These are phyloP conservation scores for Scomber japonicus DNA, from an alignment of 2,113 vertebrate genomes.

Conservation along the genomic window DNA sequence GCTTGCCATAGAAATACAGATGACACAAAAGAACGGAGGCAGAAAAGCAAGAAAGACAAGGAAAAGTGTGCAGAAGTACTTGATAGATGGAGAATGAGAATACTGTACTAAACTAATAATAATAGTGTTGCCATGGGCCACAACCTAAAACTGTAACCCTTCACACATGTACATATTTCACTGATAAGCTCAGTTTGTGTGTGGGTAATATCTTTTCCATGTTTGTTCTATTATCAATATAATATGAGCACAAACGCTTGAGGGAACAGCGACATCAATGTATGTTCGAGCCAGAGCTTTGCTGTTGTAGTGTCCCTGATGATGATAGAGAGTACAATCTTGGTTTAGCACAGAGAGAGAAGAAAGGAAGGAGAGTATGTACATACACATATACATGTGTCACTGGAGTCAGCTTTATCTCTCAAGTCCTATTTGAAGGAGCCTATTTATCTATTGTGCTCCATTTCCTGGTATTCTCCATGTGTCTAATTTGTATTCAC, in stretches of 20 bases:
- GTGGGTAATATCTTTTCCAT: neutral
- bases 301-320: neutral
- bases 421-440: neutral
- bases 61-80: neutral
- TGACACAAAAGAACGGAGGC: slow-evolving; percentile 4
- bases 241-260: neutral
- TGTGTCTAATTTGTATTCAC: slow-evolving; percentile 44
- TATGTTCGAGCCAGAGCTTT: neutral
- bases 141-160: neutral
- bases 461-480: neutral
- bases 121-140: slow-evolving; percentile 11
- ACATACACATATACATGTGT: neutral
- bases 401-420: neutral
- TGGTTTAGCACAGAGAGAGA: neutral
- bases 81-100: neutral
- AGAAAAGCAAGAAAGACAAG: neutral
- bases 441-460: slow-evolving; percentile 27
- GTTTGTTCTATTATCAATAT: neutral
- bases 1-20: slow-evolving; percentile 5
- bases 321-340: neutral
- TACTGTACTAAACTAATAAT: no score
- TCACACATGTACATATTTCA: neutral
- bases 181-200: slow-evolving; percentile 19
- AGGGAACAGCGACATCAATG: neutral
- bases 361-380: neutral